Evolutionary conservation across 2,888 invertebrate genomes (phyloP), one percentile per base, ranked within the genome.

Genomic region (Polydrusus tereticollis): DNA sequence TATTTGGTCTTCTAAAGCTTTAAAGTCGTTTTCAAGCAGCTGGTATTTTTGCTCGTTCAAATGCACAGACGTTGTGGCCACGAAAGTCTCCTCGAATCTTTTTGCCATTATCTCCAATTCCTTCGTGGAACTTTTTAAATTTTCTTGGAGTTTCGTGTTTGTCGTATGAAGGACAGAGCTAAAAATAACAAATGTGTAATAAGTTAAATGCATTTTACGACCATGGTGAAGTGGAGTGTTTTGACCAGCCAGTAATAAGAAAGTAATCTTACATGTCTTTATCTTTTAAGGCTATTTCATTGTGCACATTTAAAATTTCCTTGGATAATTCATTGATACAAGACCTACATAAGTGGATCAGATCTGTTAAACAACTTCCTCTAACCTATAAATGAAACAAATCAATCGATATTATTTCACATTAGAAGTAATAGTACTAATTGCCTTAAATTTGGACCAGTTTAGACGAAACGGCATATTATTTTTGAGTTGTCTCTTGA

Each of bases 271-370:
- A 82, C 83, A 79, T 79, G 63, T 83, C 82, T 67, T 80, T 79
- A 12, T 79, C 78, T 64, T 78, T 79, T 7, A 76, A 20, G 14
- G 57, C 52, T 1, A 76, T 58, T 62, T 82, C 75, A 14, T 74
- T 79, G 18, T 79, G 66, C 14, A 73, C 23, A 3, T 67, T 73
- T 4, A 78, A 26, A 23, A 83, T 64, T 67, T 81, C 80, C 33
- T 78, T 80, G 5, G 75, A 70, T 29, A 83, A 60, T 65, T 82
- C 81, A 67, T 80, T 82, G 7, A 83, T 79, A 58, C 77, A 81
- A 5, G 78, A 73, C 62, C 83, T 73, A 47, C 79, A 77, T 26
- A 81, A 52, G 64, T 80, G 77, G 10, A 83, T 74, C 43, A 83
- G 64, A 72, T 83, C 82, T 2, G 78, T 77, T 14, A 83, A 50